These are phyloP conservation scores for Eciton burchellii DNA, from an alignment of 1,140 invertebrate genomes.

Conservation along the genomic window DNA sequence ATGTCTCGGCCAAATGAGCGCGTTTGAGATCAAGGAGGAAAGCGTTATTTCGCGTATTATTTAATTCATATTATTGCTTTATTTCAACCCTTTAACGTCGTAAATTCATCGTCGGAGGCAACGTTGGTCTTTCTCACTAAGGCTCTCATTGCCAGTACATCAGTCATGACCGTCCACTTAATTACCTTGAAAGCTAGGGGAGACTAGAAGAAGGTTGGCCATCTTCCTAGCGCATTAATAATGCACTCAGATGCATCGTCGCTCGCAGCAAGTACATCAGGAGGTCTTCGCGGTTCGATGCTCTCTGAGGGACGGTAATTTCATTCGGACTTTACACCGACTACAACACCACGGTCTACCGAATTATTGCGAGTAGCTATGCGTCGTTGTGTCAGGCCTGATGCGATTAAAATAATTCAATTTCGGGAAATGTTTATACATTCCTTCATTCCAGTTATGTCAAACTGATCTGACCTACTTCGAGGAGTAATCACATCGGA, in stretches of 20 bases:
- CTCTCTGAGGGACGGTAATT: conserved; percentile 26
- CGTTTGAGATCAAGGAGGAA: too few relatives aligned
- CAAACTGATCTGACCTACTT: background rate
- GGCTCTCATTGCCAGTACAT: conserved; percentile 38
- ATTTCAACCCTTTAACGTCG: background rate
- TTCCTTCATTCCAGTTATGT: too few relatives aligned
- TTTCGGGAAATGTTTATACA: too few relatives aligned
- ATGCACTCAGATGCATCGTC: conserved; percentile 56
- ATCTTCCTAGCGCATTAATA: conserved; percentile 53
- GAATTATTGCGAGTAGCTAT: background rate
- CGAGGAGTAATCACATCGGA: conserved; percentile 2
- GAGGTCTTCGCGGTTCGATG: conserved; percentile 32
- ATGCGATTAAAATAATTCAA: too few relatives aligned
- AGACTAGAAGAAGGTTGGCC: conserved; percentile 7
- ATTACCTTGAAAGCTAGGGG: conserved; percentile 67
- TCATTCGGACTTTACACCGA: background rate
- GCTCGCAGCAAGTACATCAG: conserved; percentile 13
- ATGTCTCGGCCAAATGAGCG: too few relatives aligned
- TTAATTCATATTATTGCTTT: background rate
- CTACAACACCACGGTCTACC: background rate
- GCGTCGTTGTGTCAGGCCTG: too few relatives aligned
- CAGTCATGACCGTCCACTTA: conserved; percentile 53
- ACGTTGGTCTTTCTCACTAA: conserved; percentile 33
- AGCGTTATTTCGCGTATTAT: background rate
- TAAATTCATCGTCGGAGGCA: conserved; percentile 13